Evolutionary conservation across 2,113 vertebrate species (phyloP).

Genomic region (Helogale parvula): DNA sequence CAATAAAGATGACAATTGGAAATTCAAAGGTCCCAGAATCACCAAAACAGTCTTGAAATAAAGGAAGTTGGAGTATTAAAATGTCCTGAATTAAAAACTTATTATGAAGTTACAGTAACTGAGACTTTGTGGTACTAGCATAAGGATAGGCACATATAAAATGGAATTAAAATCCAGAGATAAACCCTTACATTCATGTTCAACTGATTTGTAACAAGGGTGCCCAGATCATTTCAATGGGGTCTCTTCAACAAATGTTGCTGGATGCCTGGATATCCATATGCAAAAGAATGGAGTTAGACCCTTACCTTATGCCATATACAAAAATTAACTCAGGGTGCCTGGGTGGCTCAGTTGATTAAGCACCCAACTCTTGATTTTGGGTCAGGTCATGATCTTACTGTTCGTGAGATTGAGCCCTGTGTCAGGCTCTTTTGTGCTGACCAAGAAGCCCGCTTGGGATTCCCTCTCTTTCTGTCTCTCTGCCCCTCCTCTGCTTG

Average conservation of each 20-base stretch:
- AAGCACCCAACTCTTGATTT: too few relatives aligned
- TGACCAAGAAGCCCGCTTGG: too few relatives aligned
- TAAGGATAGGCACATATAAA: background rate
- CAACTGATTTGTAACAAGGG: background rate
- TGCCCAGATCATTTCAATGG: background rate
- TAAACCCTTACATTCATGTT: background rate
- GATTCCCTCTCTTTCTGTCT: too few relatives aligned
- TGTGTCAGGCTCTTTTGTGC: too few relatives aligned
- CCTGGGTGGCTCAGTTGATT: too few relatives aligned
- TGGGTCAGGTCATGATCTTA: too few relatives aligned
- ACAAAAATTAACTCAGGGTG: background rate
- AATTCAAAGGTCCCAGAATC: background rate
- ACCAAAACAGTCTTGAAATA: background rate
- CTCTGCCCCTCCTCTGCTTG: too few relatives aligned
- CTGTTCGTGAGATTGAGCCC: too few relatives aligned
- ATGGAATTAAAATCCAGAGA: background rate
- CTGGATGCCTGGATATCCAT: background rate
- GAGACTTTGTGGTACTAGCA: background rate
- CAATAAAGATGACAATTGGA: background rate
- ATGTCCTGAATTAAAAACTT: background rate
- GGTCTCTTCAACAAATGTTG: background rate
- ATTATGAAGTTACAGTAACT: background rate
- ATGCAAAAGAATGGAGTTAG: background rate
- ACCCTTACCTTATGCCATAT: background rate
- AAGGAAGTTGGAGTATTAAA: background rate